Evolutionary conservation across 2,797 vertebrate genomes (phyloP), one percentile per base, ranked within the genome.

Genomic region (Carapus acus): DNA sequence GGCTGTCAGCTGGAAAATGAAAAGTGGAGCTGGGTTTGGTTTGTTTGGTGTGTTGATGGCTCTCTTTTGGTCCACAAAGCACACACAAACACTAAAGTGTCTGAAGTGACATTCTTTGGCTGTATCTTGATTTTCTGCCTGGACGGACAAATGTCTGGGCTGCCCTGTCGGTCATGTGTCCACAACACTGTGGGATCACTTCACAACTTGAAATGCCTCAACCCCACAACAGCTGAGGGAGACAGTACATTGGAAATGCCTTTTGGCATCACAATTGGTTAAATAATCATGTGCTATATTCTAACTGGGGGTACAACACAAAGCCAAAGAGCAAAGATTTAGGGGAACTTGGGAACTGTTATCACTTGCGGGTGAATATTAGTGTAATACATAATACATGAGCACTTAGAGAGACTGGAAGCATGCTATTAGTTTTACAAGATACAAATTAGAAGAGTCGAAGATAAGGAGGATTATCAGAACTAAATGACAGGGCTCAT

Each of bases 391-490:
- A 54, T 37, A 33, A 45, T 15, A 38, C 7, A 57, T 54, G 39
- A 49, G 44, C 27, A 65, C 27, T 11, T 9, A 33, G 23, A 45
- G 23, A 19, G 42, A 37, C 31, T n/a, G 14, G 27, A 33, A 18
- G 44, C 7, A 36, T 54, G 37, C 65, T 54, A 67, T 74, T 63
- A 48, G 46, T 70, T 60, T 71, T 47, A 65, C 55, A 55, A 68
- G 69, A 79, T 64, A 76, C 41, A 58, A 73, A 74, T 76, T 73
- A 73, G 58, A 41, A 55, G 45, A 15, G 6, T 55, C 22, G 38
- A 33, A 63, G 65, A 72, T 63, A 67, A 74, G 63, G 16, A 43
- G 41, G 64, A 70, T 66, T 68, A 73, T 76, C 62, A 69, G 46
- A 54, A 57, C 68, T 58, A 39, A 69, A 71, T 65, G 38, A 71